Base-by-base conservation (phyloP, 2,113 vertebrate species). In the Crotalus helleri region DNA sequence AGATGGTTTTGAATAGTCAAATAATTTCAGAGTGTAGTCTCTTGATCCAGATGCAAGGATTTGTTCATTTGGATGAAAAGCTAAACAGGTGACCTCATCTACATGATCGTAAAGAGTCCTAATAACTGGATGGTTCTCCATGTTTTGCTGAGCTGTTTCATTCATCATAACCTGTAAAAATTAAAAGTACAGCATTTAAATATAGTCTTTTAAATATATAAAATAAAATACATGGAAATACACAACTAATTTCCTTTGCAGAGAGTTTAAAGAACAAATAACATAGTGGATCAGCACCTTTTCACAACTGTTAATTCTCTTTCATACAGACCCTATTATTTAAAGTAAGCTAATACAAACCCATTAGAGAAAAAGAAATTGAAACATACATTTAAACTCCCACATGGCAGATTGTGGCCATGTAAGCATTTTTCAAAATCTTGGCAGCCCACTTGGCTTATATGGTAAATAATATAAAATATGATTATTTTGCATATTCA, bases 41-140 rank as follows among this genome's bases (percentile, higher is more conserved):
- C 99, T 98, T 0, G 99, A 99, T 57, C 99, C 99, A 10, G 99
- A 99, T 6, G 99, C 99, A 51, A 99, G 97, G 95, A 99, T 99
- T 98, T 99, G 99, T 87, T 99, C 99, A 1, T 98, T 99, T 0
- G 99, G 99, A 94, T 99, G 99, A 96, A 99, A 99, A 88, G 99
- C 98, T 0, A 99, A 98, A 95, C 99, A 99, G 0, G 99, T 99
- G 96, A 99, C 99, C 95, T 99, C 99, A 55, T 99, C 99, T 74
- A 99, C 99, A 0, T 99, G 99, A 96, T 99, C 99, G 0, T 99
- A 99, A 15, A 99, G 98, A 0, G 99, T 99, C 90, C 99, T 98
- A 69, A 99, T 99, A 94, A 99, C 99, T 0, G 99, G 99, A 93
- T 99, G 99, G 95, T 99, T 99, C 96, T 99, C 99, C 99, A 99